These are phyloP conservation scores for Luidia sarsii DNA, from an alignment of 53 echinoderm and acorn worm genomes.

Conservation along the genomic window DNA sequence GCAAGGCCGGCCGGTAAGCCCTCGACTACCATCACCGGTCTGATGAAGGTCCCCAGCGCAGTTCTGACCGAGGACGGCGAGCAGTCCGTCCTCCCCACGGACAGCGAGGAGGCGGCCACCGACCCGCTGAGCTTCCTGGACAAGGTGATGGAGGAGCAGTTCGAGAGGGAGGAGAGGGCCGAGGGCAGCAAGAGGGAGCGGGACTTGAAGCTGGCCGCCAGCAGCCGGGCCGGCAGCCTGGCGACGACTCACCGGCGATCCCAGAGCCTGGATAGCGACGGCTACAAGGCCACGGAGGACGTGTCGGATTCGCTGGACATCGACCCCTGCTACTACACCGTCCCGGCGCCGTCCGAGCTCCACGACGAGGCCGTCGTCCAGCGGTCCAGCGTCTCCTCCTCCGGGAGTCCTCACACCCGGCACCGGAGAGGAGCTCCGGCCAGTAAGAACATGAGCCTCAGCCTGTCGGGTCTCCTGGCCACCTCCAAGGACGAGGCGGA, in stretches of 20 bases:
- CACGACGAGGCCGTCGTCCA: constrained; percentile 66
- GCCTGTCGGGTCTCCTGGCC: constrained; percentile 77
- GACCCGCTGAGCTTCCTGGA: constrained; percentile 90
- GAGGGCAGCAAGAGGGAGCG: constrained; percentile 5
- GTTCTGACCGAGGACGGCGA: constrained; percentile 72
- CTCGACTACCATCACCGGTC: constrained; percentile 60
- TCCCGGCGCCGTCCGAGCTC: constrained; percentile 87
- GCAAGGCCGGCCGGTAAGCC: constrained; percentile 25
- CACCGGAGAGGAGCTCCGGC: constrained; percentile 9
- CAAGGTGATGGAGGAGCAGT: constrained; percentile 83
- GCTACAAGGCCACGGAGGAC: constrained; percentile 6
- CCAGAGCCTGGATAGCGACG: constrained; percentile 56
- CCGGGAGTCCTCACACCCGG: constrained; percentile 27
- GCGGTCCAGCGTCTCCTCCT: not conserved
- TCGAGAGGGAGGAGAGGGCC: constrained; percentile 48
- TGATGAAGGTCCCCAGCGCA: constrained; percentile 78
- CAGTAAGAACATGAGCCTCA: constrained; percentile 44
- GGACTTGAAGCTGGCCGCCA: no score
- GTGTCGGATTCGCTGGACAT: constrained; percentile 60
- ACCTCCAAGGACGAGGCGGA: constrained; percentile 53
- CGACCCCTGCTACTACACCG: constrained; percentile 80
- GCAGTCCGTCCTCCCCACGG: constrained; percentile 55
- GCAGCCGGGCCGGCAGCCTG: constrained; percentile 17
- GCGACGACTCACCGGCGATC: constrained; percentile 45
- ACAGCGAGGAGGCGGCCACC: constrained; percentile 71